phyloP scores from a whole-genome alignment of 2,888 invertebrate species.

The Parascotia fuliginaria region DNA sequence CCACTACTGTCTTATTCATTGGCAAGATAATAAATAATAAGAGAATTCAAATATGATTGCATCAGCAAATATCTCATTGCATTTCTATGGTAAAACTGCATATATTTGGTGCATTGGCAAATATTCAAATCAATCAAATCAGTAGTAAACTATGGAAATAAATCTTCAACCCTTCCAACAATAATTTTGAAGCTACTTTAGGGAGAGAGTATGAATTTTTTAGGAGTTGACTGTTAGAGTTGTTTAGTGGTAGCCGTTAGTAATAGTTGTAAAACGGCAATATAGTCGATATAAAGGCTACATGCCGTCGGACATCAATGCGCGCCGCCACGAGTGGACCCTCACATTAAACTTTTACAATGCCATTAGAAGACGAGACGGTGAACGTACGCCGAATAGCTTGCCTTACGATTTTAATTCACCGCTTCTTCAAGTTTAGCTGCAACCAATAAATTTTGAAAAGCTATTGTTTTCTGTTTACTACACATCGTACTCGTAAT shows the following conservation, averaged over 20 bases:
- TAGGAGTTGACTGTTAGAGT: constrained; percentile 9
- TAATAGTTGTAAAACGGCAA: constrained; percentile 25
- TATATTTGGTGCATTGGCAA: constrained; percentile 18
- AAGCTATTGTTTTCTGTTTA: constrained; percentile 29
- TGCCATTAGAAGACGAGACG: constrained; percentile 59
- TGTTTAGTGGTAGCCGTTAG: constrained; percentile 24
- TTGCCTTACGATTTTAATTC: constrained; percentile 40
- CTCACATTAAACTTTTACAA: constrained; percentile 64
- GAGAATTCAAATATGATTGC: constrained; percentile 12
- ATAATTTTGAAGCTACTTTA: constrained; percentile 12
- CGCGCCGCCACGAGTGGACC: constrained; percentile 37
- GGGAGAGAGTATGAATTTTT: constrained; percentile 2
- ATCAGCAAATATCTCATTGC: constrained; percentile 3
- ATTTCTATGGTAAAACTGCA: not conserved
- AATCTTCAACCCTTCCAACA: constrained; percentile 1
- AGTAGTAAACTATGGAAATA: constrained; percentile 8
- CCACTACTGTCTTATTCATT: constrained; percentile 18
- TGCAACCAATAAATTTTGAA: constrained; percentile 33
- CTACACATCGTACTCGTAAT: too few species aligned
- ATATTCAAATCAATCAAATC: constrained; percentile 18
- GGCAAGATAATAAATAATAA: constrained; percentile 11
- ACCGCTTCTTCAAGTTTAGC: constrained; percentile 21
- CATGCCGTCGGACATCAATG: constrained; percentile 29
- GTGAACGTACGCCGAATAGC: constrained; percentile 56
- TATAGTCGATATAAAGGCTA: constrained; percentile 32